Base-by-base conservation (phyloP, 2,113 vertebrate species). In the Callipepla squamata region DNA sequence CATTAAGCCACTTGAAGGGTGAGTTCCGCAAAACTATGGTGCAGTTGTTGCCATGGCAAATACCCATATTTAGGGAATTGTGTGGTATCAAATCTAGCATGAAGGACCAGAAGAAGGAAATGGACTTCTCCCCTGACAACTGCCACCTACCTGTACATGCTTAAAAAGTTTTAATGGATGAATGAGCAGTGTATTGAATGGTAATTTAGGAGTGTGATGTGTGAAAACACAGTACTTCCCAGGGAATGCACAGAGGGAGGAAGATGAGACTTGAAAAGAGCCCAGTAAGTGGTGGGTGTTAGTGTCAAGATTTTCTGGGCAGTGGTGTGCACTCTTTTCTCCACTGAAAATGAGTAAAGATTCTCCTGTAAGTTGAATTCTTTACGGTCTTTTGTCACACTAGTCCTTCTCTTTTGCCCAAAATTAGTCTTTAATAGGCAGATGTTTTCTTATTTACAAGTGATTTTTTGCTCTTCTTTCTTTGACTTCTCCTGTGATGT, bases 1-100 rank as follows among this genome's bases (percentile, higher is more conserved):
- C 83, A 95, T 91, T 96, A 92, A 96, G 85, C 88, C 89, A 96
- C 92, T 97, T 97, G 92, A 91, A 93, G 80, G 75, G 53, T 3
- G 66, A 94, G 70, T 95, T 90, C 68, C 89, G 83, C 88, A 91
- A 74, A 90, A 93, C 87, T 90, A n/a, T 65, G 79, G 69, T 91
- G 58, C 59, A 75, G 72, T 88, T 82, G 92, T 96, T 96, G 80
- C 82, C 85, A 90, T 94, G 90, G 95, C 85, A 95, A 96, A 94
- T 90, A 80, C 59, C 92, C 91, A 89, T 55, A 88, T 93, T 93
- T 94, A 92, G 74, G 89, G 77, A 95, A 77, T 85, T 83, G 78
- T 63, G 47, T 77, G 87, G 66, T 63, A 93, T 93, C 88, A 53
- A 57, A 59, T 72, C 87, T 4, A 90, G 42, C 34, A 20, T 69